Evolutionary conservation across 2,888 invertebrate genomes (phyloP).

Genomic region (Dynastes tityus): DNA sequence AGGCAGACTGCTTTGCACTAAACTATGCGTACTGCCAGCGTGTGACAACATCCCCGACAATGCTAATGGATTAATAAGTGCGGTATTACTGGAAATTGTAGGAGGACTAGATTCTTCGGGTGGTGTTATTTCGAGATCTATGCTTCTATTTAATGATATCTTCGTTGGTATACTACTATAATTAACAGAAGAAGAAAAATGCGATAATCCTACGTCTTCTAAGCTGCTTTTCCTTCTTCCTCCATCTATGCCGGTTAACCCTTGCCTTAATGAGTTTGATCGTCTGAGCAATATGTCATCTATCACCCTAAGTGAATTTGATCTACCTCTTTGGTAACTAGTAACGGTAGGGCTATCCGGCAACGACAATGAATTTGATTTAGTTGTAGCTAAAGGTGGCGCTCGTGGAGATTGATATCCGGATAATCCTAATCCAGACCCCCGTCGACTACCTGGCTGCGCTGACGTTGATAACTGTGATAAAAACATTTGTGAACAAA

Average conservation of each 20-base stretch:
- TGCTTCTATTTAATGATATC: constrained; percentile 89
- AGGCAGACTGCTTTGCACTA: constrained; percentile 64
- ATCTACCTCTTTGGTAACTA: constrained; percentile 85
- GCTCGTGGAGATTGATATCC: constrained; percentile 79
- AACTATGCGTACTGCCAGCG: constrained; percentile 66
- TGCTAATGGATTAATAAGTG: constrained; percentile 70
- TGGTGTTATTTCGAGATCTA: constrained; percentile 82
- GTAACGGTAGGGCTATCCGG: constrained; percentile 91
- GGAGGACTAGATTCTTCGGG: constrained; percentile 75
- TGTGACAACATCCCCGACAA: constrained; percentile 64
- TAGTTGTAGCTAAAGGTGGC: constrained; percentile 85
- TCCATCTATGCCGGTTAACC: constrained; percentile 78
- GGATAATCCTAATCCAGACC: constrained; percentile 78
- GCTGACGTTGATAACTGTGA: constrained; percentile 75
- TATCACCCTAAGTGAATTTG: constrained; percentile 89
- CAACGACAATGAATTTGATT: constrained; percentile 90
- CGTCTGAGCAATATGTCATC: constrained; percentile 88
- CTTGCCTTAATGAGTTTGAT: constrained; percentile 89
- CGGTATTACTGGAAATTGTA: constrained; percentile 73
- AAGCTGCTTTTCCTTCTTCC: constrained; percentile 85
- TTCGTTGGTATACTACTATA: constrained; percentile 85
- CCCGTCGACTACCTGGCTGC: constrained; percentile 76
- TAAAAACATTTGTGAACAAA: constrained; percentile 86
- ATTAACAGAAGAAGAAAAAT: constrained; percentile 80
- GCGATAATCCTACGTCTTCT: constrained; percentile 89